Base-by-base conservation (phyloP, 2,113 vertebrate genomes). In the Myocastor coypus region DNA sequence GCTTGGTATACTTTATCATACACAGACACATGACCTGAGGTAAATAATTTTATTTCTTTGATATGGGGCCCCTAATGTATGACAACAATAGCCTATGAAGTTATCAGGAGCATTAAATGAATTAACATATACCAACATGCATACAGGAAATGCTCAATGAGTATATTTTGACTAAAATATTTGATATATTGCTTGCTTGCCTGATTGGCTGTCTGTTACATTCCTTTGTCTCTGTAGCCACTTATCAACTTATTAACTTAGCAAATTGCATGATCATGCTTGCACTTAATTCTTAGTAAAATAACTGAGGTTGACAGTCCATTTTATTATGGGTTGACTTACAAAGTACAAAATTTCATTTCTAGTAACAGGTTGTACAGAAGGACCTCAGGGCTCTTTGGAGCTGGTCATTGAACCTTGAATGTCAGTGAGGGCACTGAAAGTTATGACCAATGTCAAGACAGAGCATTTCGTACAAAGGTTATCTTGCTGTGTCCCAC, bases 81-180 rank as follows among this genome's bases (percentile, higher is more conserved):
- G 30, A 90, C 26, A 97, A 80, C 64, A 80, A 77, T 66, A 52
- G 83, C 8, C 64, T 75, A 83, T 40, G 71, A 92, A 26, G 17
- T 83, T 83, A 19, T 73, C 83, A 55, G n/a, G 34, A 89, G 55
- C 17, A 92, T 73, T 87, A 90, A 64, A 68, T 71, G 42, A 83
- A 96, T 71, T 13, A 87, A 90, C 10, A 92, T 6, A 73, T 75
- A 78, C 4, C 20, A 92, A 87, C 75, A 52, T 52, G 30, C 22
- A 81, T n/a, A 81, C 66, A 92, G 50, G 92, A 89, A 86, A 40
- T 59, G 26, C 66, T 92, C 46, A 83, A 94, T 89, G 92, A 73
- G 73, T 50, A 87, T 59, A 52, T 73, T 87, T 94, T 93, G 13
- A 89, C 57, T 95, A 78, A 37, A 92, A 61, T 89, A 82, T 46